phyloP scores from a whole-genome alignment of 2,113 vertebrate species.

The Clarias magur region DNA sequence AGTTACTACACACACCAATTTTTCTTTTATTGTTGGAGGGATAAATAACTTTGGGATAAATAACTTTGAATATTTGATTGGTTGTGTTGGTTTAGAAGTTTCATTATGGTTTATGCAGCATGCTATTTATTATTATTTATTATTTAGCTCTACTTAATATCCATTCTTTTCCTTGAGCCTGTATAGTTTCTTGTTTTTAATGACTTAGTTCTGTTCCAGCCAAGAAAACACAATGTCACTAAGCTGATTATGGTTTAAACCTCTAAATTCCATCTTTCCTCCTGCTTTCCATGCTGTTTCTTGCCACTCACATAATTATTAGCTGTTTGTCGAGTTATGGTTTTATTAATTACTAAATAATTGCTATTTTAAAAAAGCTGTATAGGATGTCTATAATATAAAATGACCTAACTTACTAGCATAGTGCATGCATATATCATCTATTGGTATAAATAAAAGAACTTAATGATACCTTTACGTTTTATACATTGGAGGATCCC shows the following conservation, averaged over 20 bases:
- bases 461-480: too few relatives aligned
- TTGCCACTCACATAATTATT: conserved; percentile 9
- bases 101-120: conserved; percentile 10
- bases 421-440: not conserved
- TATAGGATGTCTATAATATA: not conserved
- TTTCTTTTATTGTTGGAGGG: not conserved
- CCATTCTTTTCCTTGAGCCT: conserved; percentile 29
- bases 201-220: conserved; percentile 40
- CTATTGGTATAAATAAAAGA: too few relatives aligned
- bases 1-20: not conserved
- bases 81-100: not conserved
- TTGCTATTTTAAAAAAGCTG: not conserved
- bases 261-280: conserved; percentile 43
- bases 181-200: conserved; percentile 45
- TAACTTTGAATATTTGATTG: conserved; percentile 17
- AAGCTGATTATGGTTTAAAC: conserved; percentile 44
- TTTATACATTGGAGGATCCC: too few relatives aligned
- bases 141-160: conserved; percentile 30
- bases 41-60: not conserved
- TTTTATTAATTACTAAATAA: not conserved
- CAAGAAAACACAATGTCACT: conserved; percentile 44
- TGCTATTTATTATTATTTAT: not conserved
- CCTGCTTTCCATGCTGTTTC: conserved; percentile 21
- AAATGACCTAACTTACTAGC: not conserved
- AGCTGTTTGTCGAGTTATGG: not conserved